A percentile compares a stretch with the other conserved stretches of the same genome.
phyloP scores from a whole-genome alignment of 2,888 invertebrate species.

The Dryocosmus kuriphilus region DNA sequence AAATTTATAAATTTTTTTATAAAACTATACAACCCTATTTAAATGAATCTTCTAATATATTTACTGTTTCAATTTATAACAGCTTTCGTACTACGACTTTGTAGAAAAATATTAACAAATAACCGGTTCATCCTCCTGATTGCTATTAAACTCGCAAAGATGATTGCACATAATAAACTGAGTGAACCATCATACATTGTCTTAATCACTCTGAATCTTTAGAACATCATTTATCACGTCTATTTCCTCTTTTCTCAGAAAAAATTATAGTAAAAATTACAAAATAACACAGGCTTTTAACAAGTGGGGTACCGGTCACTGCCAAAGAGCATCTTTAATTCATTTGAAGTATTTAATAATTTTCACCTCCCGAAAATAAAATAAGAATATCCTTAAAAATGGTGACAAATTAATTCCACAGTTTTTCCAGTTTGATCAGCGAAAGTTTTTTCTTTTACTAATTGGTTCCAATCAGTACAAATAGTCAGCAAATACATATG shows the following conservation, averaged over 20 bases:
- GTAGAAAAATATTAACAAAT: background rate
- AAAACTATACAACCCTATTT: background rate
- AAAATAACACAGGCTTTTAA: background rate
- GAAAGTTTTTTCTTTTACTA: background rate
- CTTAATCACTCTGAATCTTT: background rate
- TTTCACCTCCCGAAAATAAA: background rate
- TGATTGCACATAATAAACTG: background rate
- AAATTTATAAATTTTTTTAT: background rate
- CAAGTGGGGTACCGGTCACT: background rate
- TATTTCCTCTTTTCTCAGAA: background rate
- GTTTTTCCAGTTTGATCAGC: background rate
- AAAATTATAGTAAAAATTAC: background rate
- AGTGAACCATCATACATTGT: background rate
- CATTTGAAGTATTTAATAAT: background rate
- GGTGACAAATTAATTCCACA: background rate
- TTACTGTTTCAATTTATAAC: background rate
- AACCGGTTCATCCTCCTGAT: background rate
- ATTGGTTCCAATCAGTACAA: background rate
- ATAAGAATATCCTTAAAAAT: background rate
- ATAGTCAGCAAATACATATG: background rate
- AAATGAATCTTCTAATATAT: background rate
- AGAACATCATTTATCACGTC: background rate
- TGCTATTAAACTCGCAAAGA: background rate
- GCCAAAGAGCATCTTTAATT: background rate
- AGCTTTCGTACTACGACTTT: background rate